Percentiles rank a stretch among this genome's conserved stretches.
Conservation (phyloP, 2,113 vertebrate genomes). For the Sylvia atricapilla region DNA sequence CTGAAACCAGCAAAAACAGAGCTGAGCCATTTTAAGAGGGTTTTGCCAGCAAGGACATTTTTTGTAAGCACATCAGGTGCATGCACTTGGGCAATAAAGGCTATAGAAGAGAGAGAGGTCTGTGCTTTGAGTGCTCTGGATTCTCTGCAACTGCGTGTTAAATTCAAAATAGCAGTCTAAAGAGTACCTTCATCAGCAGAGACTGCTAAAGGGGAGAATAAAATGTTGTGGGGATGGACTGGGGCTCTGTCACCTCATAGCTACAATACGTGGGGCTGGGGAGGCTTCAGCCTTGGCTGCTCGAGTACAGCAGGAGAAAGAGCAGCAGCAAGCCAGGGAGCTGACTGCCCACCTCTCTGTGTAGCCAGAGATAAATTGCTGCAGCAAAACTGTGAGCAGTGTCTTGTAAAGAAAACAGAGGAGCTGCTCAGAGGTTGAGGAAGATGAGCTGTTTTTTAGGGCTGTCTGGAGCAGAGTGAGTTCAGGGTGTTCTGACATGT, state of each 20-base stretch:
- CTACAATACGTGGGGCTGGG: background rate
- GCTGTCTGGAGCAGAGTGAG: background rate
- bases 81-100: background rate
- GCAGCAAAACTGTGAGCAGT: slow-evolving; percentile 24
- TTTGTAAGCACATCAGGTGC: slow-evolving; percentile 26
- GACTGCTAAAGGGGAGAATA: background rate
- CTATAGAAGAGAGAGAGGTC: background rate
- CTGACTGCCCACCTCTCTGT: background rate
- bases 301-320: background rate
- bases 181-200: background rate
- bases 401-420: slow-evolving; percentile 10
- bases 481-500: background rate
- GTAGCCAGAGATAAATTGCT: slow-evolving; percentile 52
- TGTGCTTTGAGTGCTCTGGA: background rate
- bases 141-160: background rate
- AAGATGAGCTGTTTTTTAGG: background rate
- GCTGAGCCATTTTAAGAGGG: slow-evolving; percentile 4
- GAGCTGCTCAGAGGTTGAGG: background rate
- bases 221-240: background rate
- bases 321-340: background rate
- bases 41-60: slow-evolving; percentile 29
- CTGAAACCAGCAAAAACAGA: background rate
- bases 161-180: slow-evolving; percentile 14
- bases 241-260: background rate
- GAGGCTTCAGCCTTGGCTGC: background rate